phyloP scores from a whole-genome alignment of 2,797 vertebrate species.

The Avahi laniger region DNA sequence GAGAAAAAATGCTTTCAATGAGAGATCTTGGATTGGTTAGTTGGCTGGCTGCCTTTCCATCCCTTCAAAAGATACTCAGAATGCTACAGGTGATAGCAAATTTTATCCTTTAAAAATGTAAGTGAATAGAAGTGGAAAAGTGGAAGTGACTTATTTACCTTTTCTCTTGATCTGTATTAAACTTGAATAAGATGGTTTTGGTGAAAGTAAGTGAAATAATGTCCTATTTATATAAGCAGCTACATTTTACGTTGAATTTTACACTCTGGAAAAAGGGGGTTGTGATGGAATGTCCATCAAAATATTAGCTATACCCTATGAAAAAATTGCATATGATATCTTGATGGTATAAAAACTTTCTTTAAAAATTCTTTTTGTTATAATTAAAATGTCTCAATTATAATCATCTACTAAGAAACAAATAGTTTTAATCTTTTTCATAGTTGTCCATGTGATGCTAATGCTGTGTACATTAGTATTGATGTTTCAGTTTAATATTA shows the following conservation, averaged over 20 bases:
- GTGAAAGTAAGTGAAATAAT: slow-evolving; percentile 67
- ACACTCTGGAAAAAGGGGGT: slow-evolving; percentile 39
- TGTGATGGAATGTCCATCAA: slow-evolving; percentile 53
- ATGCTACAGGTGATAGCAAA: slow-evolving; percentile 16
- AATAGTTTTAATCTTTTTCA: slow-evolving; percentile 53
- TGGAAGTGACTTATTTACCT: slow-evolving; percentile 16
- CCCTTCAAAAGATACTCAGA: background rate
- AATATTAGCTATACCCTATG: slow-evolving; percentile 50
- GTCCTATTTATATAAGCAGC: slow-evolving; percentile 49
- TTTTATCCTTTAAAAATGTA: slow-evolving; percentile 56
- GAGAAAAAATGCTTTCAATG: slow-evolving; percentile 24
- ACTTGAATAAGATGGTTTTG: background rate
- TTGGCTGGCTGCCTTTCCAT: background rate
- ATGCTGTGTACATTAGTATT: background rate
- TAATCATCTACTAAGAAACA: slow-evolving; percentile 29
- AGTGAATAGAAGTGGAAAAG: background rate
- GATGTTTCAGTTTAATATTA: slow-evolving; percentile 48
- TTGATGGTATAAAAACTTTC: slow-evolving; percentile 41
- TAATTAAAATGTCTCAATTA: slow-evolving; percentile 65
- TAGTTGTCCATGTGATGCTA: slow-evolving; percentile 36
- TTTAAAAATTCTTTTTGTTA: slow-evolving; percentile 36
- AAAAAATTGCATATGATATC: slow-evolving; percentile 19
- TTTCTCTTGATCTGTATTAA: slow-evolving; percentile 36
- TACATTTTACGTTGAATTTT: slow-evolving; percentile 69
- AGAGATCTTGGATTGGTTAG: background rate